Evolutionary conservation across 2,113 vertebrate genomes (phyloP), one percentile per base, ranked within the genome.

Genomic region (Mesocricetus auratus): DNA sequence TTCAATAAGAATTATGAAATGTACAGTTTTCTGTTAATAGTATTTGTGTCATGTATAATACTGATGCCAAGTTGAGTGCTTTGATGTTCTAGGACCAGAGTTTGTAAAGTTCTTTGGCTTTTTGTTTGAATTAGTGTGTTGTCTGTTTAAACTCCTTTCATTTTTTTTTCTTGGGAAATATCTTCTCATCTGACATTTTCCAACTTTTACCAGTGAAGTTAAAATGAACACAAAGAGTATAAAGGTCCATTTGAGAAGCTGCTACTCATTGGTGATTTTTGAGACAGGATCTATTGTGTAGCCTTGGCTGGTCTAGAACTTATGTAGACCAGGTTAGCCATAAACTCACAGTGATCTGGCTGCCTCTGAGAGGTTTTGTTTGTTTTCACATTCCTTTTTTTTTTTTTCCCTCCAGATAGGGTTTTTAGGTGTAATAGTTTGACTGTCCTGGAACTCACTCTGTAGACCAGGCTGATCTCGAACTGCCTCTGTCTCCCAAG

Each of bases 161-260:
- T 66, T 87, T 93, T 94, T 96, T 7, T 75, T 3, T 2, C 31
- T 93, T 81, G 66, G 53, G 75, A 91, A 91, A 2, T 7, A 58
- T 24, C 29, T 82, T 95, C 90, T 89, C 50, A 7, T 93, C 60
- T 96, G 89, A 81, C n/a, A 53, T 96, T 96, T 89, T 94, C 3
- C 29, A 86, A 92, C 16, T 68, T 71, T 94, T 96, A 86, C 85
- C 66, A 86, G 0, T 93, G 53, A 96, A 68, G 45, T 77, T 96
- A 81, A 93, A 86, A 42, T 73, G 26, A 16, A 74, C 36, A 42
- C 56, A 4, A 91, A 91, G 11, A 62, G 15, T 45, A 75, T 36
- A 85, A 77, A 19, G 8, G 92, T 87, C 58, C 16, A 24, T 3
- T 33, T 82, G 16, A 74, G 24, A 93, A 93, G 6, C 17, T 71